A percentile compares a stretch with the other conserved stretches of the same genome.
These are phyloP conservation scores for Brachionus paranguensis DNA, from an alignment of 1,140 invertebrate genomes.

Conservation along the genomic window DNA sequence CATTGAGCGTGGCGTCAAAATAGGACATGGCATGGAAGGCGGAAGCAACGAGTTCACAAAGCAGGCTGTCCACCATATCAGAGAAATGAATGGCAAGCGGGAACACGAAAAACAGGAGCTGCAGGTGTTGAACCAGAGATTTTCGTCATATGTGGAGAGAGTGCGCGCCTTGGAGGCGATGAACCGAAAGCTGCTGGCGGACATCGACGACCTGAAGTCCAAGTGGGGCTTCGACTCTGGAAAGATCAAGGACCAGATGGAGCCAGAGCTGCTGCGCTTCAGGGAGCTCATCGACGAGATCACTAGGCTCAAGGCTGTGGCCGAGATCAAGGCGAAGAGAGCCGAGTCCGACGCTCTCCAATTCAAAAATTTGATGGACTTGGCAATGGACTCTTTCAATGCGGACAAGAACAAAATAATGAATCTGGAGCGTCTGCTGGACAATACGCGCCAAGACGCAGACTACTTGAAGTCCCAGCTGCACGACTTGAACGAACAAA, in stretches of 20 bases:
- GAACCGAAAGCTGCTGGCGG: conserved; percentile 52
- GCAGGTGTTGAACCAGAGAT: conserved; percentile 57
- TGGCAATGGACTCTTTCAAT: conserved; percentile 37
- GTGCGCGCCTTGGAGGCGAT: conserved; percentile 59
- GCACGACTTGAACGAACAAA: conserved; percentile 17
- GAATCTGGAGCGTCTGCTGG: neutral
- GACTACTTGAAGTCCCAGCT: neutral
- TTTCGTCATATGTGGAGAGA: conserved; percentile 59
- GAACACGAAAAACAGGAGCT: conserved; percentile 59
- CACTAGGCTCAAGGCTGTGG: conserved; percentile 47
- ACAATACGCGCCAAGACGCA: neutral
- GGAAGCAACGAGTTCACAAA: neutral
- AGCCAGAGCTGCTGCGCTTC: conserved; percentile 54
- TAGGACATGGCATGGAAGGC: neutral
- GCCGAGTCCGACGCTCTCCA: conserved; percentile 34
- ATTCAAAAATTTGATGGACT: conserved; percentile 38
- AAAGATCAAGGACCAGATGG: conserved; percentile 57
- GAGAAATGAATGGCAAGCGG: conserved; percentile 42
- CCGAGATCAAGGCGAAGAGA: conserved; percentile 36
- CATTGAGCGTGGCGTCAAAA: conserved; percentile 30
- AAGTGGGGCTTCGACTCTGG: conserved; percentile 52
- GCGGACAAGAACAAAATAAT: conserved; percentile 14
- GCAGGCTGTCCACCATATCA: neutral
- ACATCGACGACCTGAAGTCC: conserved; percentile 31
- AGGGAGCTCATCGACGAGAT: conserved; percentile 50